phyloP scores from a whole-genome alignment of 2,113 vertebrate species.

The Cyprinodon tularosa region DNA sequence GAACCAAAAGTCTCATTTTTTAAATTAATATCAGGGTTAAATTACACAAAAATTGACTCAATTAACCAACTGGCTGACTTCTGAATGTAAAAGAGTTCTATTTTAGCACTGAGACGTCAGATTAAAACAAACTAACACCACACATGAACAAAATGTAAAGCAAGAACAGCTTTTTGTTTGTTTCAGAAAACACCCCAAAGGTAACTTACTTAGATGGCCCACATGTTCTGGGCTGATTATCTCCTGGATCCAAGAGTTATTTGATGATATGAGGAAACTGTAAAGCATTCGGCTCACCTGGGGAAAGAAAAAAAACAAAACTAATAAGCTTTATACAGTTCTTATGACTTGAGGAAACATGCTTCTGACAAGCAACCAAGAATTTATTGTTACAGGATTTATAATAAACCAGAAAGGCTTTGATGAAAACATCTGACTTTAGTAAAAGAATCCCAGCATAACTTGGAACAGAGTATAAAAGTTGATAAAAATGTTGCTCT shows the following conservation, averaged over 20 bases:
- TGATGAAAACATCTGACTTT: neutral
- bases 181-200: neutral
- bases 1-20: neutral
- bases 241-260: conserved; percentile 93
- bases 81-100: too few species aligned
- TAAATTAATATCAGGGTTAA: too few species aligned
- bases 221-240: conserved; percentile 79
- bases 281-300: conserved; percentile 91
- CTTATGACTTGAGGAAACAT: too few species aligned
- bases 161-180: neutral
- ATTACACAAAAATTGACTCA: too few species aligned
- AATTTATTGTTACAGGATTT: neutral
- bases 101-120: too few species aligned
- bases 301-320: neutral
- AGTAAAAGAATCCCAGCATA: too few species aligned
- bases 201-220: conserved; percentile 78
- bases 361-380: too few species aligned
- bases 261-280: conserved; percentile 86
- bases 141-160: neutral
- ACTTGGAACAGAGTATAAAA: too few species aligned
- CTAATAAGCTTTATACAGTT: too few species aligned
- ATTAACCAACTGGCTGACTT: neutral
- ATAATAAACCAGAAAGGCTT: neutral
- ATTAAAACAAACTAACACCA: too few species aligned
- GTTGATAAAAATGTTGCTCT: too few species aligned